phyloP scores from a whole-genome alignment of 1,140 invertebrate genomes.

The Aphaenogaster rudis region DNA sequence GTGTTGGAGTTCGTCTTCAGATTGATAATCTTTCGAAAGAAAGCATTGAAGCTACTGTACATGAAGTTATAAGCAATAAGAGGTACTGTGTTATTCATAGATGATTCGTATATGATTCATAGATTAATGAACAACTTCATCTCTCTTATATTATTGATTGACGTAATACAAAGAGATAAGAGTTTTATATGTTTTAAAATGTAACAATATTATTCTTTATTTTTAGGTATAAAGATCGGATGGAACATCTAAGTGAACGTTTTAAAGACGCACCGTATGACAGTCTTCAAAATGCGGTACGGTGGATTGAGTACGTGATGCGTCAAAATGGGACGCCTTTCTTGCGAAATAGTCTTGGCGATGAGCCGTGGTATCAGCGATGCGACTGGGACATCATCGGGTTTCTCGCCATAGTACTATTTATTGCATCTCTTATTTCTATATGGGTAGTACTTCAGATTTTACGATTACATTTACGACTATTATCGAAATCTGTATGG shows the following conservation, averaged over 20 bases:
- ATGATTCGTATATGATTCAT: not conserved
- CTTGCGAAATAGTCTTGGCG: conserved; percentile 76
- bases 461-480: conserved; percentile 12
- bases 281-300: conserved; percentile 82
- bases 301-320: conserved; percentile 87
- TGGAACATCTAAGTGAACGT: conserved; percentile 70
- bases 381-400: conserved; percentile 85
- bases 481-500: not conserved
- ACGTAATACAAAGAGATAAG: not conserved
- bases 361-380: conserved; percentile 85
- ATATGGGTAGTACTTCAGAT: not conserved
- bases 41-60: conserved; percentile 52
- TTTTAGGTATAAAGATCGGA: conserved; percentile 79
- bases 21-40: conserved; percentile 54
- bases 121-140: not conserved
- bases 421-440: conserved; percentile 19
- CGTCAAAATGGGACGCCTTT: conserved; percentile 83
- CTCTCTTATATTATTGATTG: not conserved
- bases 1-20: conserved; percentile 62
- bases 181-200: not conserved
- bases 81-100: conserved; percentile 58
- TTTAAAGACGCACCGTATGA: conserved; percentile 82
- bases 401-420: conserved; percentile 66
- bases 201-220: conserved; percentile 25
- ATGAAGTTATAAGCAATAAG: conserved; percentile 69